phyloP scores from a whole-genome alignment of 2,113 vertebrate genomes.

The Cyprinodon brontotheroides region DNA sequence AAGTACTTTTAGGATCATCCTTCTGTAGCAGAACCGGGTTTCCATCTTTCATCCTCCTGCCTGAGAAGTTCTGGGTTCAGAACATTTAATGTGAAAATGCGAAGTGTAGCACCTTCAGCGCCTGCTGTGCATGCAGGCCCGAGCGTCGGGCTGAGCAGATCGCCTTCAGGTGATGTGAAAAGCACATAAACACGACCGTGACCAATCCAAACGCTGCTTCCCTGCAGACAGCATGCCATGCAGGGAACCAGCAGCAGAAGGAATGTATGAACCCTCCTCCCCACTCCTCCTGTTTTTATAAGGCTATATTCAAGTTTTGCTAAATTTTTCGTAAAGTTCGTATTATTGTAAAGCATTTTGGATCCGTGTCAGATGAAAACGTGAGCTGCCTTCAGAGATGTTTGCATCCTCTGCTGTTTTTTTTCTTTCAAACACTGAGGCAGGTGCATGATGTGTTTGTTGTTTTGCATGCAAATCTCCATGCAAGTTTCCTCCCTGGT shows the following conservation, averaged over 20 bases:
- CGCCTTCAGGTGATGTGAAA: conserved; percentile 73
- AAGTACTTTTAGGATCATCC: too few species aligned
- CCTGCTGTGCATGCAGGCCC: conserved; percentile 86
- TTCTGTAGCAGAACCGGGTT: too few species aligned
- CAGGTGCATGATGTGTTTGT: conserved; percentile 92
- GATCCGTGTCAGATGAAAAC: conserved; percentile 78
- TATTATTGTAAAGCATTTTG: conserved; percentile 92
- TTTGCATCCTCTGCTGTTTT: conserved; percentile 74
- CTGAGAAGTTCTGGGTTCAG: not conserved
- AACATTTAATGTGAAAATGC: conserved; percentile 6
- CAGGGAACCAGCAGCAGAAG: conserved; percentile 55
- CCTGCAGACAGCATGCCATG: conserved; percentile 88
- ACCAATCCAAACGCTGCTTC: conserved; percentile 71
- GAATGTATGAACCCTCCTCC: conserved; percentile 64
- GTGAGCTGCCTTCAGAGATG: conserved; percentile 81
- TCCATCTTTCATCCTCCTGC: not conserved
- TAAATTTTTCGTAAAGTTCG: conserved; percentile 95
- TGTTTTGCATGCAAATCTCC: conserved; percentile 92
- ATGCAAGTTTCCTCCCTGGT: conserved; percentile 76
- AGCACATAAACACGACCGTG: conserved; percentile 41
- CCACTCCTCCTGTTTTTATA: conserved; percentile 85
- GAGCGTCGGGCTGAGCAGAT: conserved; percentile 76
- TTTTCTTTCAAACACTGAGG: conserved; percentile 75
- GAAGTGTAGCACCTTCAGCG: conserved; percentile 50
- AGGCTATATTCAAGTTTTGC: conserved; percentile 93